Conservation (phyloP, 2,888 invertebrate species). For the Drepanosiphum platanoidis region DNA sequence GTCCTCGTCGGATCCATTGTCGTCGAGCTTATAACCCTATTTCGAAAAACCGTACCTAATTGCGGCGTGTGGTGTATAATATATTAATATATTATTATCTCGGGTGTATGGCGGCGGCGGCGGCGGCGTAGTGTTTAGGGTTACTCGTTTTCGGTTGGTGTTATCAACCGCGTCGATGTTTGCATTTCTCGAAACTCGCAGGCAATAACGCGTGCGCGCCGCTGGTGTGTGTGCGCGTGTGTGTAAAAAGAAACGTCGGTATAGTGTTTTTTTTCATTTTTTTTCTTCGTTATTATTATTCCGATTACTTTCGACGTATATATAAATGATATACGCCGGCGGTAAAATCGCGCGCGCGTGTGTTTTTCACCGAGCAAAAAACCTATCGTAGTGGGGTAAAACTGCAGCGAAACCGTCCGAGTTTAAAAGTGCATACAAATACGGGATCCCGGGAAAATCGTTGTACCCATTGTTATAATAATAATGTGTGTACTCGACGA, state of each 20-base stretch:
- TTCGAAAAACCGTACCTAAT: constrained; percentile 46
- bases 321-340: background rate
- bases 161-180: background rate
- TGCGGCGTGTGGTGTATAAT: background rate
- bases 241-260: background rate
- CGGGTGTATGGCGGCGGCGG: background rate
- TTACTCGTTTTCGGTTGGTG: background rate
- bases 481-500: too few relatives aligned
- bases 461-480: too few relatives aligned
- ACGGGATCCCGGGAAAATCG: background rate
- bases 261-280: background rate
- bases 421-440: background rate
- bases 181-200: background rate
- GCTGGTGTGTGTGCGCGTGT: too few relatives aligned
- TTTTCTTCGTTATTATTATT: too few relatives aligned
- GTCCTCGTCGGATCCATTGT: constrained; percentile 32
- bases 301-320: background rate
- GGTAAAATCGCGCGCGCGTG: background rate
- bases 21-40: constrained; percentile 41
- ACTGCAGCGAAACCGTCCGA: background rate
- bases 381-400: background rate
- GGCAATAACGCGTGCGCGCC: background rate
- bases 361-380: background rate
- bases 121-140: background rate
- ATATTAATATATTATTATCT: background rate